phyloP scores from a whole-genome alignment of 2,113 vertebrate genomes.

The Corynorhinus townsendii region DNA sequence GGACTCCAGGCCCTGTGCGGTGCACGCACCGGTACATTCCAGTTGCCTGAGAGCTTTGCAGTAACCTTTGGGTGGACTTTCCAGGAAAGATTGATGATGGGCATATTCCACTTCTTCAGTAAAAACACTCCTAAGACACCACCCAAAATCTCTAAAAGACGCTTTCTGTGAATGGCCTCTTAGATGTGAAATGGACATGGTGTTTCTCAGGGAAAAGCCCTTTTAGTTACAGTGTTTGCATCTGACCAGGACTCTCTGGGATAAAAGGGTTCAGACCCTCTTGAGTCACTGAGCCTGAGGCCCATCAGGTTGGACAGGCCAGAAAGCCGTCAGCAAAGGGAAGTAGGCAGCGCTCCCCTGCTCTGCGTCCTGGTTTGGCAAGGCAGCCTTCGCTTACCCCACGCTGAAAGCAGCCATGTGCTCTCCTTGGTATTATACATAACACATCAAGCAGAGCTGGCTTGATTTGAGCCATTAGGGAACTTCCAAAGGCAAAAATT shows the following conservation, averaged over 20 bases:
- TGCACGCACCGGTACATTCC: not conserved
- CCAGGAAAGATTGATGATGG: constrained; percentile 6
- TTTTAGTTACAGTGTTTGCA: not conserved
- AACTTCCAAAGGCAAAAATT: not conserved
- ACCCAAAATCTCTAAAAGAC: not conserved
- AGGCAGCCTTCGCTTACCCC: rapidly evolving
- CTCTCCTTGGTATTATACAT: not conserved
- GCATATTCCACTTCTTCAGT: not conserved
- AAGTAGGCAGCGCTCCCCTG: not conserved
- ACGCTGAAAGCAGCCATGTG: not conserved
- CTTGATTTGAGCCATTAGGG: not conserved
- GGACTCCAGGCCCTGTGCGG: not conserved
- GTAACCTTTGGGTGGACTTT: not conserved
- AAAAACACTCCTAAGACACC: not conserved
- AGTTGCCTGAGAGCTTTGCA: not conserved
- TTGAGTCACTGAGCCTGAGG: not conserved
- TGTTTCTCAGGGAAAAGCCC: not conserved
- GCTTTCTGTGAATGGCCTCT: not conserved
- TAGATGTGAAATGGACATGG: not conserved
- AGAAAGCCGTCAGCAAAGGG: not conserved
- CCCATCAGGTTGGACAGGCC: not conserved
- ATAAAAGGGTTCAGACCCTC: not conserved
- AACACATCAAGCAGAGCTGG: not conserved
- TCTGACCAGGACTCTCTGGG: not conserved
- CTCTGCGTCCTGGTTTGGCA: not conserved